Conservation (phyloP, 2,888 invertebrate genomes). For the Caenorhabditis angaria region DNA sequence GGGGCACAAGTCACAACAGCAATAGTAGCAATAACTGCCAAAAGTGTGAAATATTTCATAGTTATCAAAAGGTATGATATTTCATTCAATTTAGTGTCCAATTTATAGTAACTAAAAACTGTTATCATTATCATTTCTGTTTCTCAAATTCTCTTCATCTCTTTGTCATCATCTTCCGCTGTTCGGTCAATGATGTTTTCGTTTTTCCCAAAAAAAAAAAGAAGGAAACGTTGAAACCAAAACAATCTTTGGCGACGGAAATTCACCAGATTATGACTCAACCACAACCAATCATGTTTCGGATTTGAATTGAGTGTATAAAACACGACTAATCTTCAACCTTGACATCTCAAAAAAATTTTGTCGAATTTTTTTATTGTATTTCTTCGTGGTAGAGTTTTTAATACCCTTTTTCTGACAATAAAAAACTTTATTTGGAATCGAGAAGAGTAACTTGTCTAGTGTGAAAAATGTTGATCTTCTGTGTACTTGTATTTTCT, state of each 20-base stretch:
- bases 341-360: not conserved
- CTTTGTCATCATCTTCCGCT: not conserved
- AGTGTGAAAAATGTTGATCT: not conserved
- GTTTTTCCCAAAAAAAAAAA: not conserved
- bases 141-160: not conserved
- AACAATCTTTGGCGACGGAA: too few species aligned
- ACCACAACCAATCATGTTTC: constrained; percentile 1
- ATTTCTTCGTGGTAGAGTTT: constrained; percentile 2
- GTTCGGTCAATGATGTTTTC: not conserved
- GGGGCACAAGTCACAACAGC: not conserved
- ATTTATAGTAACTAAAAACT: not conserved
- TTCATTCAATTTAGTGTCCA: not conserved
- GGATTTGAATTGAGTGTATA: not conserved
- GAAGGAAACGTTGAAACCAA: not conserved
- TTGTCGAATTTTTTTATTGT: not conserved
- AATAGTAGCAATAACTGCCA: not conserved
- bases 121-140: constrained; percentile 1
- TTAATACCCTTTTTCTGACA: not conserved
- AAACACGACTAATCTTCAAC: constrained; percentile 1
- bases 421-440: not conserved
- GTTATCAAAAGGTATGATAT: not conserved
- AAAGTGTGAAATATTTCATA: not conserved
- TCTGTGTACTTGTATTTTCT: not conserved
- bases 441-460: not conserved
- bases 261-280: constrained; percentile 1